phyloP scores from a whole-genome alignment of 2,888 invertebrate species.

The Caenorhabditis sp. region DNA sequence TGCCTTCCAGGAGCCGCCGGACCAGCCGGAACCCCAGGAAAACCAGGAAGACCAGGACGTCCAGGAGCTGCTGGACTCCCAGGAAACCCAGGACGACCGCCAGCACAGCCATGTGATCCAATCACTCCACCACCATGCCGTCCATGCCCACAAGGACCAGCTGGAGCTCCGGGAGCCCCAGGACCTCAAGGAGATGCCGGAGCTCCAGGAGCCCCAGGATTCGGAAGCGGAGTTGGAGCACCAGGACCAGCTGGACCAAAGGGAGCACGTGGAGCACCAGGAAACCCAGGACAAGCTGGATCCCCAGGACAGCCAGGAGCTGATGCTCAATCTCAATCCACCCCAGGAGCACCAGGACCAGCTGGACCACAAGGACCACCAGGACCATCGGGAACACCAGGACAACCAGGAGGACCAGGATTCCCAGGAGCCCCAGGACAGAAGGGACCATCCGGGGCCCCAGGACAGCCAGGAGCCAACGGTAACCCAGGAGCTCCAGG shows the following conservation, averaged over 20 bases:
- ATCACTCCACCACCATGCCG: slow-evolving; percentile 72
- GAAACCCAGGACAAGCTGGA: slow-evolving; percentile 71
- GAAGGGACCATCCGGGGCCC: slow-evolving; percentile 71
- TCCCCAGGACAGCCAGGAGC: slow-evolving; percentile 74
- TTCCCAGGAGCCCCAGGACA: slow-evolving; percentile 68
- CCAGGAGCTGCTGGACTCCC: slow-evolving; percentile 75
- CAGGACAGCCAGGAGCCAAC: slow-evolving; percentile 69
- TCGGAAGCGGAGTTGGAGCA: slow-evolving; percentile 65
- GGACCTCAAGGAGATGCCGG: slow-evolving; percentile 72
- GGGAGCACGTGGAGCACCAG: slow-evolving; percentile 68
- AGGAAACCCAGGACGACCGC: slow-evolving; percentile 71
- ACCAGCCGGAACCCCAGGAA: slow-evolving; percentile 73
- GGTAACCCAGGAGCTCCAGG: slow-evolving; percentile 71
- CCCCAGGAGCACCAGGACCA: slow-evolving; percentile 74
- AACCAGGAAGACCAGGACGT: slow-evolving; percentile 70
- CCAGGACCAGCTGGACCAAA: slow-evolving; percentile 71
- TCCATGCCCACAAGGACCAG: slow-evolving; percentile 75
- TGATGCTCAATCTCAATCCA: slow-evolving; percentile 59
- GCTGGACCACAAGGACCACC: slow-evolving; percentile 70
- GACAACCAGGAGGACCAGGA: slow-evolving; percentile 64
- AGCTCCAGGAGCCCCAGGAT: slow-evolving; percentile 74
- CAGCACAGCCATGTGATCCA: slow-evolving; percentile 68
- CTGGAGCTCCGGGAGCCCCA: slow-evolving; percentile 75
- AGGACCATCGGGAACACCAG: slow-evolving; percentile 68
- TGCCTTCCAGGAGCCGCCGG: slow-evolving; percentile 76